A percentile compares a stretch with the other conserved stretches of the same genome.
phyloP scores from a whole-genome alignment of 2,797 vertebrate species.

The Hypotaenidia philippensis region DNA sequence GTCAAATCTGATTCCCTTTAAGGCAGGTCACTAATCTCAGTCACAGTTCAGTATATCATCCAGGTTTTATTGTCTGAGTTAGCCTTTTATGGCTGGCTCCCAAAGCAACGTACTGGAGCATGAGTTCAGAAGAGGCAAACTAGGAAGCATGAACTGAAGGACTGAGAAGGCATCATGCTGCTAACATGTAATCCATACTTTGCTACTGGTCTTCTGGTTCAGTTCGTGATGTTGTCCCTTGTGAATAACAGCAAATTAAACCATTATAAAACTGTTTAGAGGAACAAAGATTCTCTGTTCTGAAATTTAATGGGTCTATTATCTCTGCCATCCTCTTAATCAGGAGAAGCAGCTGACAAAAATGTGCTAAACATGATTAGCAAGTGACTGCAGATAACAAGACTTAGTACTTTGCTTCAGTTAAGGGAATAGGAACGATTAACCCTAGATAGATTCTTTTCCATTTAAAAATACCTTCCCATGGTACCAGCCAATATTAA shows the following conservation, averaged over 20 bases:
- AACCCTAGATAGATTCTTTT: neutral
- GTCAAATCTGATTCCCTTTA: constrained; percentile 53
- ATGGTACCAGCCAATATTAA: neutral
- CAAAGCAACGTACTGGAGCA: neutral
- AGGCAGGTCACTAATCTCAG: constrained; percentile 54
- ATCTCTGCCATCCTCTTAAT: constrained; percentile 18
- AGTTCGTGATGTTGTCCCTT: constrained; percentile 2
- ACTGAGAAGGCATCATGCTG: constrained; percentile 52
- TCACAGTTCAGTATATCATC: constrained; percentile 65
- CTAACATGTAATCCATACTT: constrained; percentile 3
- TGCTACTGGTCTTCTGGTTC: neutral
- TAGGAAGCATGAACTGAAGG: constrained; percentile 19
- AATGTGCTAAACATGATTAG: neutral
- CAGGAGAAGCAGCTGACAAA: constrained; percentile 3
- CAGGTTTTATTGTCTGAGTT: constrained; percentile 37
- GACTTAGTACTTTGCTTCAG: neutral
- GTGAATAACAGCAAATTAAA: constrained; percentile 53
- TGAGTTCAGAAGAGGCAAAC: neutral
- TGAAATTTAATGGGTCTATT: neutral
- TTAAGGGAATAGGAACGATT: neutral
- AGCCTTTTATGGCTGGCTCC: constrained; percentile 30
- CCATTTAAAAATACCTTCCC: neutral
- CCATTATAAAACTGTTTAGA: constrained; percentile 39
- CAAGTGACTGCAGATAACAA: neutral
- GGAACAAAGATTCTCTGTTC: constrained; percentile 13